These are phyloP conservation scores for Lemur catta DNA, from an alignment of 2,797 vertebrate species.

Conservation along the genomic window DNA sequence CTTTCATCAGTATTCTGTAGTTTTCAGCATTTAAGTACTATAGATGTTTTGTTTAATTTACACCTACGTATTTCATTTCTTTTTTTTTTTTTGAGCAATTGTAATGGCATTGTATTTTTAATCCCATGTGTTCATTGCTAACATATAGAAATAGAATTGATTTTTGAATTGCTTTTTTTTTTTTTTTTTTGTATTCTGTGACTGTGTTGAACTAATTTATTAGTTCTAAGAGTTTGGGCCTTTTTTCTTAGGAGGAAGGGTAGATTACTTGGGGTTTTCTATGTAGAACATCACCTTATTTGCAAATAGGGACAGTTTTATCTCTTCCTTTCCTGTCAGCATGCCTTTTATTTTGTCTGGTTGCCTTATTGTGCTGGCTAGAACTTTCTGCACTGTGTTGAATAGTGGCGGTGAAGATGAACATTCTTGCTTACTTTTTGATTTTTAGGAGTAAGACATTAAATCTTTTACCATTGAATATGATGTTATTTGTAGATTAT, in stretches of 20 bases:
- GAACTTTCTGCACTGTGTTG: not conserved
- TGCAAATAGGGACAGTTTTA: not conserved
- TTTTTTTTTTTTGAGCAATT: not conserved
- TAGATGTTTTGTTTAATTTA: not conserved
- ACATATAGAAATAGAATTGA: not conserved
- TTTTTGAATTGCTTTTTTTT: not conserved
- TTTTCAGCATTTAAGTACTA: not conserved
- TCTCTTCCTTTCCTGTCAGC: not conserved
- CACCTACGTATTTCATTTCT: not conserved
- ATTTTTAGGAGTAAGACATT: not conserved
- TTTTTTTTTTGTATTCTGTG: not conserved
- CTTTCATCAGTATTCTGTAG: not conserved
- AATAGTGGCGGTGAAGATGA: not conserved
- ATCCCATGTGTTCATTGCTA: not conserved
- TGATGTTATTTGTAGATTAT: not conserved
- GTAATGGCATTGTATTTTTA: not conserved
- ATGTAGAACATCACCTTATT: not conserved
- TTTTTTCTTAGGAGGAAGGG: not conserved
- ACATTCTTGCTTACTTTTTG: not conserved
- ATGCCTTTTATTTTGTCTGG: not conserved
- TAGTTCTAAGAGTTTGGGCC: not conserved
- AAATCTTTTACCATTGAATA: not conserved
- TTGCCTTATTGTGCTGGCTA: not conserved
- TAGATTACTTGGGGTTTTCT: not conserved
- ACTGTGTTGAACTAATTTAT: not conserved